phyloP scores from a whole-genome alignment of 2,113 vertebrate species.

The Dasyprocta punctata region DNA sequence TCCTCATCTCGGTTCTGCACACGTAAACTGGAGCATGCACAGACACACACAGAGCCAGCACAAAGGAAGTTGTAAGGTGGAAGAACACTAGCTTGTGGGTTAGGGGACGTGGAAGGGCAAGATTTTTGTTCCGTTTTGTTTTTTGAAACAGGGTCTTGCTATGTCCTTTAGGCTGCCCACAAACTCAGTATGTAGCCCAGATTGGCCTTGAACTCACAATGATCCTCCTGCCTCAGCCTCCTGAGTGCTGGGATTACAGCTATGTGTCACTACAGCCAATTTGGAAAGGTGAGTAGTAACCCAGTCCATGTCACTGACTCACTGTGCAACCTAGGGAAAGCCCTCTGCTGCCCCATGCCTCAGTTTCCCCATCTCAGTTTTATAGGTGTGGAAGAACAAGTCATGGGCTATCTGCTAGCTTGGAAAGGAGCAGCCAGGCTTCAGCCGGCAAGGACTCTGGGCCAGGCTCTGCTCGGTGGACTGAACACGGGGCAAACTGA shows the following conservation, averaged over 20 bases:
- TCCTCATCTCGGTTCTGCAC: constrained; percentile 19
- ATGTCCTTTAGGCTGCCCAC: background rate
- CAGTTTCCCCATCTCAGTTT: background rate
- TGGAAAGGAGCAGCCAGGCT: background rate
- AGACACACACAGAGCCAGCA: background rate
- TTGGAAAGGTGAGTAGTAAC: background rate
- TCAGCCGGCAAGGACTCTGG: background rate
- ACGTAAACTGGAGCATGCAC: fast-evolving
- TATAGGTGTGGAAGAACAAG: background rate
- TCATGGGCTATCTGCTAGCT: background rate
- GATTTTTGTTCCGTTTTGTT: background rate
- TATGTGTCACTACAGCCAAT: background rate
- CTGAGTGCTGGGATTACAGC: background rate
- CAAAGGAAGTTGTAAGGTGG: background rate
- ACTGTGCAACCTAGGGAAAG: background rate
- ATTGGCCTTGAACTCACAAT: background rate
- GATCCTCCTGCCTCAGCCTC: background rate
- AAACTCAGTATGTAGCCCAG: background rate
- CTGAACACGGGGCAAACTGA: background rate
- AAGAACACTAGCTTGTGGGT: background rate
- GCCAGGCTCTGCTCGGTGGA: background rate
- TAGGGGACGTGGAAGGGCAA: background rate
- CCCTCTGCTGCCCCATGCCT: background rate
- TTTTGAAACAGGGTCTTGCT: background rate
- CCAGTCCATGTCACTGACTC: background rate